Conservation (phyloP, 2,113 vertebrate species). For the Ramphastos sulfuratus region DNA sequence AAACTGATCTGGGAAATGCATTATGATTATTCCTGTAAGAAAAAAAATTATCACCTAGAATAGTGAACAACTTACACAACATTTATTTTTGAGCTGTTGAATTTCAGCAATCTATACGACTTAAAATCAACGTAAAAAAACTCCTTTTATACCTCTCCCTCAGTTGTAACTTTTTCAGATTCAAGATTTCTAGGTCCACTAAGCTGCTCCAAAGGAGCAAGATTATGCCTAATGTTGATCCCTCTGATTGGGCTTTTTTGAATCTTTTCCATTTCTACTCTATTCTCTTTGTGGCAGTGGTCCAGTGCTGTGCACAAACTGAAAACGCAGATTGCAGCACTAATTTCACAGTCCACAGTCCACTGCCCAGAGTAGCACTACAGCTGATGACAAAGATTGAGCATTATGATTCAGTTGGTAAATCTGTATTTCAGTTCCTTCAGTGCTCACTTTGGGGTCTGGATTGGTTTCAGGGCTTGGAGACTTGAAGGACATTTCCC, state of each 20-base stretch:
- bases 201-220: background rate
- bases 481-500: no score
- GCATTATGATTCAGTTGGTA: background rate
- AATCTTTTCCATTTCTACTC: background rate
- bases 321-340: background rate
- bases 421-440: background rate
- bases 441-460: background rate
- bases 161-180: background rate
- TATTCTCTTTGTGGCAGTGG: background rate
- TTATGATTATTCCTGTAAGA: background rate
- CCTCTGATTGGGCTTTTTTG: background rate
- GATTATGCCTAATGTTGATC: background rate
- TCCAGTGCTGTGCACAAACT: background rate
- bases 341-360: background rate
- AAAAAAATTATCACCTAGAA: background rate
- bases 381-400: background rate
- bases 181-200: background rate
- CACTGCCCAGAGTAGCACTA: background rate
- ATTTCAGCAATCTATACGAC: background rate
- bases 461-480: background rate
- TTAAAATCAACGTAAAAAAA: background rate
- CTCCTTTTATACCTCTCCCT: background rate
- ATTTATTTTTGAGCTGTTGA: background rate
- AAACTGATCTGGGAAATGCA: background rate
- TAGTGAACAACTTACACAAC: background rate